These are phyloP conservation scores for Apis dorsata DNA, from an alignment of 1,140 invertebrate species.

Conservation along the genomic window DNA sequence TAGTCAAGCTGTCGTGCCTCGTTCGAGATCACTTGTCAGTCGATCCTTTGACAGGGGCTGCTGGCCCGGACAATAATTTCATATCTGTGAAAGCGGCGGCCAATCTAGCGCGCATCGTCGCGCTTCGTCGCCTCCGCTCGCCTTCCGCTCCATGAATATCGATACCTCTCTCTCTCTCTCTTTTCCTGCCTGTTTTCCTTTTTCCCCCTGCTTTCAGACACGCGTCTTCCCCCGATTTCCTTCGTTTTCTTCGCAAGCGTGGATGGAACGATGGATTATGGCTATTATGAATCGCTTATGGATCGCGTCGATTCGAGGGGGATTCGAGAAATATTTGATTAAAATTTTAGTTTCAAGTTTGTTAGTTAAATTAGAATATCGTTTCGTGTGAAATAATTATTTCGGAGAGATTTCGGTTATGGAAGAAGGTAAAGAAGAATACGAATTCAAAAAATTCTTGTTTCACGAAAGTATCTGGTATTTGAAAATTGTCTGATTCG, in stretches of 20 bases:
- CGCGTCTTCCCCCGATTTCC: too few relatives aligned
- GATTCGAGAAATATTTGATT: too few relatives aligned
- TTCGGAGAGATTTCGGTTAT: too few relatives aligned
- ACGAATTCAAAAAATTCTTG: neutral
- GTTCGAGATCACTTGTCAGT: conserved; percentile 51
- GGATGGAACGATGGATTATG: too few relatives aligned
- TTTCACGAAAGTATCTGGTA: neutral
- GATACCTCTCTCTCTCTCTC: neutral
- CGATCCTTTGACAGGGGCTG: conserved; percentile 51
- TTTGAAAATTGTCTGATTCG: too few relatives aligned
- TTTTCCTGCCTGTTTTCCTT: neutral
- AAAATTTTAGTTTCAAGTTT: too few relatives aligned
- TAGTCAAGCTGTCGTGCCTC: conserved; percentile 60
- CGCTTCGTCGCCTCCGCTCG: conserved; percentile 34
- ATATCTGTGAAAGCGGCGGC: conserved; percentile 49
- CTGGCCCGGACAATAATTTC: conserved; percentile 55
- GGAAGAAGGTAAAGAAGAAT: too few relatives aligned
- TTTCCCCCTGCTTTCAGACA: neutral
- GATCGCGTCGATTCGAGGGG: too few relatives aligned
- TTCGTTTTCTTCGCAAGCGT: too few relatives aligned
- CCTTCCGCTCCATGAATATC: conserved; percentile 19
- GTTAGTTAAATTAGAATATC: too few relatives aligned
- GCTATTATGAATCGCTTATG: too few relatives aligned
- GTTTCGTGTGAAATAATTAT: too few relatives aligned
- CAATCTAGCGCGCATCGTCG: conserved; percentile 49